These are phyloP conservation scores for Monoplex corrugatus DNA, from an alignment of 2,888 invertebrate genomes.

Conservation along the genomic window DNA sequence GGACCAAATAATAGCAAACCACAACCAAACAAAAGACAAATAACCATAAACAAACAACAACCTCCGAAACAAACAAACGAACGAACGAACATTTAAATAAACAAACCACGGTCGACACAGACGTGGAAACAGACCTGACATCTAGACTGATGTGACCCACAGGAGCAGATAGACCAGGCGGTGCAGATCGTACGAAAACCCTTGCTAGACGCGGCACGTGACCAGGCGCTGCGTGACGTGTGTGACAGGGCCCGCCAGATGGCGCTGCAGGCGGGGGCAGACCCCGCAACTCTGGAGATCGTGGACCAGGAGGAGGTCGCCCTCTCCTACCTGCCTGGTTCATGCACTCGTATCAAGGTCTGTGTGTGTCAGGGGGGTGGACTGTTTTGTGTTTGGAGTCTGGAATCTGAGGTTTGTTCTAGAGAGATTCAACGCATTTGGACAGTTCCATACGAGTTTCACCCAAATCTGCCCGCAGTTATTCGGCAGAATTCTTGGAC, in stretches of 20 bases:
- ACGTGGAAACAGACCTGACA: constrained; percentile 49
- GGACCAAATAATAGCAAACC: background rate
- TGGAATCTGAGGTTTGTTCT: too few relatives aligned
- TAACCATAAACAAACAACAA: too few relatives aligned
- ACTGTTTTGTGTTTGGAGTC: background rate
- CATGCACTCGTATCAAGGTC: constrained; percentile 70
- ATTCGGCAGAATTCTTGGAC: too few relatives aligned
- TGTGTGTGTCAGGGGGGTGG: too few relatives aligned
- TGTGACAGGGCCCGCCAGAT: constrained; percentile 45
- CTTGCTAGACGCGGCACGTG: constrained; percentile 62
- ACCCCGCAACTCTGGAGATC: constrained; percentile 58
- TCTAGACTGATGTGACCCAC: too few relatives aligned
- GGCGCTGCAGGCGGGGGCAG: constrained; percentile 60
- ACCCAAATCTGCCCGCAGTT: too few relatives aligned
- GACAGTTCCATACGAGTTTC: too few relatives aligned
- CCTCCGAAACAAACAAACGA: background rate
- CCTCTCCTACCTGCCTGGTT: constrained; percentile 75
- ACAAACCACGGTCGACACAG: constrained; percentile 6
- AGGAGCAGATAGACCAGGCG: constrained; percentile 51
- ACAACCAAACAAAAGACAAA: too few relatives aligned
- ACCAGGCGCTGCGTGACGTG: constrained; percentile 58
- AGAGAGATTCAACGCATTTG: too few relatives aligned
- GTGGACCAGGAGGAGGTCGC: constrained; percentile 70
- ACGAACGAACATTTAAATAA: too few relatives aligned
- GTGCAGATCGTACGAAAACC: constrained; percentile 57